Base-by-base conservation (phyloP, 2,797 vertebrate genomes). In the Macrochelys suwanniensis region DNA sequence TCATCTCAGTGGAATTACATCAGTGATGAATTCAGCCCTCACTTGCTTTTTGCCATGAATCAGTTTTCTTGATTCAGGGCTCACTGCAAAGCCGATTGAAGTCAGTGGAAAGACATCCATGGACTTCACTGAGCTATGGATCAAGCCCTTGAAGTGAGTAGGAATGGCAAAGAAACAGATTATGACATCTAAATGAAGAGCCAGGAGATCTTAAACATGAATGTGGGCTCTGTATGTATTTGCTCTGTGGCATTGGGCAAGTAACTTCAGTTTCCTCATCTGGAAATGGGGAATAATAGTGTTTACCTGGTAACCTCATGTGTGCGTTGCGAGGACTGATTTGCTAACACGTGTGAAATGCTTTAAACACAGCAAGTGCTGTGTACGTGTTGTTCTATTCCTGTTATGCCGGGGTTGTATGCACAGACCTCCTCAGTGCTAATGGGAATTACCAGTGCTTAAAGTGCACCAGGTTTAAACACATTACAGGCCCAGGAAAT, bases 41-140 rank as follows among this genome's bases (percentile, higher is more conserved):
- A 13, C 3, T 1, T 76, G 78, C 86, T 82, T 84, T 50, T 80
- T 88, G 42, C 65, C 26, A 5, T 0, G 1, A 90, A 61, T 25
- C 11, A 77, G 31, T 19, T 0, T 0, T 28, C 61, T 84, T 7
- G 50, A 83, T 61, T 54, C 0, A 17, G 71, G 50, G 50, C 51
- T 3, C 87, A 88, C 25, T 33, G 28, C n/a, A 47, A 42, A 31
- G 31, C 7, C 2, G 1, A 1, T 7, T 21, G 85, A 86, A 89
- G 80, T 50, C 61, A 26, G 1, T 3, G 74, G 84, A 45, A 45
- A 74, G 68, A 74, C 37, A 45, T 23, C 21, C 68, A 10, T 28
- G 15, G 71, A 76, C 3, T 11, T 76, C 11, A 12, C 4, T 76
- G 45, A 5, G 15, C 5, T 37, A 19, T 37, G n/a, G n/a, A 21